Base-by-base conservation (phyloP, 2,113 vertebrate species). In the Alosa alosa region DNA sequence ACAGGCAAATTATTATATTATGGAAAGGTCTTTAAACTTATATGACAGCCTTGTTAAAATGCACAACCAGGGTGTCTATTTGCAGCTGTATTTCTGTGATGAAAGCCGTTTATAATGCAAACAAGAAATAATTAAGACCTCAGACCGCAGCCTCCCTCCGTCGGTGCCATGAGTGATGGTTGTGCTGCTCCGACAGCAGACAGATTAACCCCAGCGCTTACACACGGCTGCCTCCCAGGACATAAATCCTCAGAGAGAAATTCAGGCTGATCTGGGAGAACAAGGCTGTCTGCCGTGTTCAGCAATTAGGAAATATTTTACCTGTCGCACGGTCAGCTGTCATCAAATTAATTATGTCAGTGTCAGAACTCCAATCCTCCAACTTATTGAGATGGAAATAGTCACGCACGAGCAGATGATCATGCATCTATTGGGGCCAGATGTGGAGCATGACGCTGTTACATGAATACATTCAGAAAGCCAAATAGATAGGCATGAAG, bases 41-140 rank as follows among this genome's bases (percentile, higher is more conserved):
- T 68, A 31, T 68, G 64, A 68, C 64, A 68, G 64, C 64, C n/a
- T 68, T 25, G 7, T 68, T 68, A 68, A n/a, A 25, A 11, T 25
- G 64, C n/a, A 68, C 22, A 31, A 68, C 1, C 64, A 25, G 31
- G 88, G 64, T 81, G 88, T 86, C 81, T 85, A 68, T 87, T 87
- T 88, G 82, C 87, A 86, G 84, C 81, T 82, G 68, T 86, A 60
- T 75, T 50, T 36, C 1, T 8, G 81, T 91, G 87, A 91, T 92
- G 89, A 91, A 83, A 81, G 49, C 64, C 64, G 72, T 83, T 89
- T 68, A 31, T 72, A 72, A 83, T 87, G 50, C 82, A 86, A 82
- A 88, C 86, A 64, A 86, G 57, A n/a, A 68, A 64, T 17, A 90
- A 93, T 92, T 91, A 90, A 84, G 81, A 31, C 49, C 85, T 89